phyloP scores from a whole-genome alignment of 2,888 invertebrate genomes.

The Papilio demoleus region DNA sequence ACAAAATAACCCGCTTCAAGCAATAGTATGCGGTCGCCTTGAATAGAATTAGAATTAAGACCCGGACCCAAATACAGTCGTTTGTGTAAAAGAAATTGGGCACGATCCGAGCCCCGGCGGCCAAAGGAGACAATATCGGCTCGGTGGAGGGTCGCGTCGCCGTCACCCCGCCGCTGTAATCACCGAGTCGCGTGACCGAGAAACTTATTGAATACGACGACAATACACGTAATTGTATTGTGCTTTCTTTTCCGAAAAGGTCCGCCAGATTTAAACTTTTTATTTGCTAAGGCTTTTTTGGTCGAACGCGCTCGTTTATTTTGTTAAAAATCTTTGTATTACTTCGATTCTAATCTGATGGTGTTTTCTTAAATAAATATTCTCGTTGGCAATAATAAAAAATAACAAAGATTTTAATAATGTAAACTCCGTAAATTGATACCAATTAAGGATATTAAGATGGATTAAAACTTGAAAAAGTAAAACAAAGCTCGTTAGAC shows the following conservation, averaged over 20 bases:
- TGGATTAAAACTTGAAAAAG: background rate
- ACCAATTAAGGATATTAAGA: background rate
- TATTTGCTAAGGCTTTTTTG: slow-evolving; percentile 12
- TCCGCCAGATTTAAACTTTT: slow-evolving; percentile 8
- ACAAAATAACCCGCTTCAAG: background rate
- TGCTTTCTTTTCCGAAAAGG: slow-evolving; percentile 32
- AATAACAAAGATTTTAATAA: background rate
- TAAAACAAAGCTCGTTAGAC: background rate
- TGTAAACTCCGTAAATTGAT: background rate
- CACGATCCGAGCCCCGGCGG: slow-evolving; percentile 14
- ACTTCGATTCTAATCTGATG: background rate
- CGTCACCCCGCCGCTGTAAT: slow-evolving; percentile 42
- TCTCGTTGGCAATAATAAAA: too few relatives aligned
- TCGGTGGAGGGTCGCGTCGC: slow-evolving; percentile 40
- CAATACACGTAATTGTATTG: slow-evolving; percentile 43
- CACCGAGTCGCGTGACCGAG: slow-evolving; percentile 43
- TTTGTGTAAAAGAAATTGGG: slow-evolving; percentile 32
- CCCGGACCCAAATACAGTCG: slow-evolving; percentile 34
- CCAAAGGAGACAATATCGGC: slow-evolving; percentile 26
- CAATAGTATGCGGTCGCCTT: slow-evolving; percentile 15
- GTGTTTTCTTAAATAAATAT: too few relatives aligned
- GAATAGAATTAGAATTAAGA: slow-evolving; percentile 35
- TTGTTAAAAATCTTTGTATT: background rate
- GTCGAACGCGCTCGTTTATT: background rate
- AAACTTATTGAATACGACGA: slow-evolving; percentile 45